phyloP scores from a whole-genome alignment of 2,888 invertebrate genomes.

The Hipparchia sbordonii region DNA sequence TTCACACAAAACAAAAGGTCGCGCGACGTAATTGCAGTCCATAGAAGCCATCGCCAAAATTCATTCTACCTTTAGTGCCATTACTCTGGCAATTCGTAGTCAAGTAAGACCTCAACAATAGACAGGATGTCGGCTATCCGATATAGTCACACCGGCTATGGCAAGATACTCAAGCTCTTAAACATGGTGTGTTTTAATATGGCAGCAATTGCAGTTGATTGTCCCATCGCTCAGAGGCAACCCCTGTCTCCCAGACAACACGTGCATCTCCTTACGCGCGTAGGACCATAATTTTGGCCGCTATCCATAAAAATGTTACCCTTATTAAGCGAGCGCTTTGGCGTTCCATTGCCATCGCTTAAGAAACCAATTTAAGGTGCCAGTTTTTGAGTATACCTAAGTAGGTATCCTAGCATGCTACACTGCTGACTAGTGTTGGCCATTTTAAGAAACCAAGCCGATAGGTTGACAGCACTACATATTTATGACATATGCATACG shows the following conservation, averaged over 20 bases:
- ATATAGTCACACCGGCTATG: not conserved
- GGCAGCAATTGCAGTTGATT: conserved; percentile 26
- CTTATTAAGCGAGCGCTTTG: not conserved
- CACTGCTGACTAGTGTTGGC: not conserved
- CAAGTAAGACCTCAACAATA: not conserved
- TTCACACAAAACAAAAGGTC: too few species aligned
- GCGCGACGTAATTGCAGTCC: too few species aligned
- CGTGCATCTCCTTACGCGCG: conserved; percentile 68
- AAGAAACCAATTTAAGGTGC: not conserved
- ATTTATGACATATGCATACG: too few species aligned
- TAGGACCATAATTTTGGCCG: conserved; percentile 73
- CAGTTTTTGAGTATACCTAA: not conserved
- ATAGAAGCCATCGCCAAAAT: not conserved
- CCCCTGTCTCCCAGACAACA: conserved; percentile 60
- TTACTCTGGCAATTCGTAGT: not conserved
- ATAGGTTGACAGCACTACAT: not conserved
- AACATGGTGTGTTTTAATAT: not conserved
- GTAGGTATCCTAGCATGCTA: not conserved
- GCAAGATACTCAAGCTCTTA: not conserved
- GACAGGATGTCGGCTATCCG: not conserved
- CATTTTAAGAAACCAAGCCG: not conserved
- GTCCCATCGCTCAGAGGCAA: conserved; percentile 48
- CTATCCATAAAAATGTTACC: conserved; percentile 58
- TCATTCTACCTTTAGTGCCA: too few species aligned
- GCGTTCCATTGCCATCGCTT: not conserved